A percentile compares a stretch with the other conserved stretches of the same genome.
Conservation (phyloP, 2,888 invertebrate genomes). For the Shargacucullia verbasci region DNA sequence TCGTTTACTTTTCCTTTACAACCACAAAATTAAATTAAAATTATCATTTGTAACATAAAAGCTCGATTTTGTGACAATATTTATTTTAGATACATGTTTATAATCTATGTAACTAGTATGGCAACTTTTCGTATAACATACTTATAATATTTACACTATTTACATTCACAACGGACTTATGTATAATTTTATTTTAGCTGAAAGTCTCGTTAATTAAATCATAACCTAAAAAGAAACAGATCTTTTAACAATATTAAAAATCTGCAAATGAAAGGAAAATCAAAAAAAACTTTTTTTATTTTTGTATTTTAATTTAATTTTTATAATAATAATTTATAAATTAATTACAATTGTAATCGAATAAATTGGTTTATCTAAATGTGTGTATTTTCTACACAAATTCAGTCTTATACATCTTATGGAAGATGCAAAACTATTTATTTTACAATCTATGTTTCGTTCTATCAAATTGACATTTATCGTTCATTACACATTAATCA, state of each 20-base stretch:
- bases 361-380: slow-evolving; percentile 52
- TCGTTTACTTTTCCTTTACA: slow-evolving; percentile 26
- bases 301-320: slow-evolving; percentile 2
- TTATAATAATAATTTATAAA: slow-evolving; percentile 46
- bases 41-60: slow-evolving; percentile 62
- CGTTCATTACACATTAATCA: slow-evolving; percentile 25
- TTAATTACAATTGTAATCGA: slow-evolving; percentile 20
- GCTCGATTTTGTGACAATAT: slow-evolving; percentile 69
- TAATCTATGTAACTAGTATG: slow-evolving; percentile 69
- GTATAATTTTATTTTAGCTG: slow-evolving; percentile 47
- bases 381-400: slow-evolving; percentile 63
- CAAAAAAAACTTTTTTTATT: neutral
- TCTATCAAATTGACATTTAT: slow-evolving; percentile 68
- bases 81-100: slow-evolving; percentile 56
- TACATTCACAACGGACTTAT: slow-evolving; percentile 59
- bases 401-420: slow-evolving; percentile 78
- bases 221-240: slow-evolving; percentile 10
- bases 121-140: slow-evolving; percentile 76
- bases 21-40: slow-evolving; percentile 46
- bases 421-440: slow-evolving; percentile 68
- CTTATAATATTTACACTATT: slow-evolving; percentile 62
- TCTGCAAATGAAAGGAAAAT: neutral
- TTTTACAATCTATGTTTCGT: slow-evolving; percentile 53
- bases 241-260: neutral
- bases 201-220: slow-evolving; percentile 41